A percentile compares a stretch with the other conserved stretches of the same genome.
Conservation (phyloP, 2,797 vertebrate genomes). For the Chiloscyllium punctatum region DNA sequence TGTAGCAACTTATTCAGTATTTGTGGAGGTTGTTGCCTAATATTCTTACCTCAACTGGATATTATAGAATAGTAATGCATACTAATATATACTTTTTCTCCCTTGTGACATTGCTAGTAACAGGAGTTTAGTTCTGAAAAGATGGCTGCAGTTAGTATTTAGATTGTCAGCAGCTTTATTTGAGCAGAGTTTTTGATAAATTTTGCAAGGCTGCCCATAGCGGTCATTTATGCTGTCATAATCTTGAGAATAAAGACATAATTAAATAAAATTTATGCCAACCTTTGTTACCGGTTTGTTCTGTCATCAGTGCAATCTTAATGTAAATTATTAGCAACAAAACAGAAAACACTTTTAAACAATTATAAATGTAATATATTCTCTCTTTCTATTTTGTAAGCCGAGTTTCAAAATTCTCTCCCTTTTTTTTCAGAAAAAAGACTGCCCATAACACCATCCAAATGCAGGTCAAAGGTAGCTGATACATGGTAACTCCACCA, state of each 20-base stretch:
- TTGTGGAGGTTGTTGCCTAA: constrained; percentile 24
- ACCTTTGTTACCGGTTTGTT: neutral
- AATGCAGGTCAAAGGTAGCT: too few relatives aligned
- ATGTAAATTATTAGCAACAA: neutral
- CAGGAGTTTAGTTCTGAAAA: constrained; percentile 26
- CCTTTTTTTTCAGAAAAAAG: neutral
- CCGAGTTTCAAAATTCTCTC: neutral
- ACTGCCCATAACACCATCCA: too few relatives aligned
- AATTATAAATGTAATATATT: neutral
- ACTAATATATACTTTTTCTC: constrained; percentile 29
- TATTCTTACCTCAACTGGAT: constrained; percentile 32
- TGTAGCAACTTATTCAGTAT: constrained; percentile 28
- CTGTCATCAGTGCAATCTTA: neutral
- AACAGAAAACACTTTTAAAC: neutral
- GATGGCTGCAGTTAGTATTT: constrained; percentile 26
- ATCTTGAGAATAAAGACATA: constrained; percentile 26
- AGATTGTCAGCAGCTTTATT: constrained; percentile 32
- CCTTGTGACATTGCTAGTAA: constrained; percentile 33
- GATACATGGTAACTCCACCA: too few relatives aligned
- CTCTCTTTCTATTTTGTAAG: neutral
- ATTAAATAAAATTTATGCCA: constrained; percentile 20
- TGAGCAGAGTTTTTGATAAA: constrained; percentile 36
- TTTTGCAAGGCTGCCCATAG: constrained; percentile 33
- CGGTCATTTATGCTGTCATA: constrained; percentile 35
- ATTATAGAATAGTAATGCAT: constrained; percentile 33